These are phyloP conservation scores for Endotricha flammealis DNA, from an alignment of 2,888 invertebrate genomes.

Conservation along the genomic window DNA sequence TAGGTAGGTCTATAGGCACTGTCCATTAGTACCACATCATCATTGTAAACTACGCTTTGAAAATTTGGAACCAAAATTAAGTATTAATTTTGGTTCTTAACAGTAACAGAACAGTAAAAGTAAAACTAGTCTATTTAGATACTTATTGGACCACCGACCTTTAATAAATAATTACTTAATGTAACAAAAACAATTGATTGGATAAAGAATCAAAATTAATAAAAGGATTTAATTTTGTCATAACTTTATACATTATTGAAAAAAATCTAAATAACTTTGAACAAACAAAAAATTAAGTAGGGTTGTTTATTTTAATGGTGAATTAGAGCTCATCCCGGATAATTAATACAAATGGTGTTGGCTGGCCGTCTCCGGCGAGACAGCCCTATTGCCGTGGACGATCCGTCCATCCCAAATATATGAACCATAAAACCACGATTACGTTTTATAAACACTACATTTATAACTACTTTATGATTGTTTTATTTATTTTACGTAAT, in stretches of 20 bases:
- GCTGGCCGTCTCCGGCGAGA: slow-evolving; percentile 19
- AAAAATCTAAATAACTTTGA: no score
- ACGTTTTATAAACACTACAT: slow-evolving; percentile 76
- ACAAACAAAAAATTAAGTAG: slow-evolving; percentile 34
- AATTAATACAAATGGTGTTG: slow-evolving; percentile 60
- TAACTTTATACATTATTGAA: no score
- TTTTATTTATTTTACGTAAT: slow-evolving; percentile 77
- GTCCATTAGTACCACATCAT: no score
- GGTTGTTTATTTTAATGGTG: slow-evolving; percentile 30
- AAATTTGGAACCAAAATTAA: no score
- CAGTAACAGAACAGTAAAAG: no score
- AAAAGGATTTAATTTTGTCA: no score
- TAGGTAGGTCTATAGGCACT: no score
- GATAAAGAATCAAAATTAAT: no score
- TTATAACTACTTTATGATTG: slow-evolving; percentile 77
- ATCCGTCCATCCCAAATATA: slow-evolving; percentile 54
- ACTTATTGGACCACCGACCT: neutral
- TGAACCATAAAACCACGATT: slow-evolving; percentile 71
- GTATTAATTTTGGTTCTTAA: no score
- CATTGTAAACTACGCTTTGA: no score
- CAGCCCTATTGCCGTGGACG: slow-evolving; percentile 8
- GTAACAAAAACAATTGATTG: no score
- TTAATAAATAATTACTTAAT: slow-evolving; percentile 2
- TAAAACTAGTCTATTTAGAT: no score
- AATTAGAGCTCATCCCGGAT: slow-evolving; percentile 32